These are phyloP conservation scores for Seriola aureovittata DNA, from an alignment of 2,113 vertebrate genomes.

Conservation along the genomic window DNA sequence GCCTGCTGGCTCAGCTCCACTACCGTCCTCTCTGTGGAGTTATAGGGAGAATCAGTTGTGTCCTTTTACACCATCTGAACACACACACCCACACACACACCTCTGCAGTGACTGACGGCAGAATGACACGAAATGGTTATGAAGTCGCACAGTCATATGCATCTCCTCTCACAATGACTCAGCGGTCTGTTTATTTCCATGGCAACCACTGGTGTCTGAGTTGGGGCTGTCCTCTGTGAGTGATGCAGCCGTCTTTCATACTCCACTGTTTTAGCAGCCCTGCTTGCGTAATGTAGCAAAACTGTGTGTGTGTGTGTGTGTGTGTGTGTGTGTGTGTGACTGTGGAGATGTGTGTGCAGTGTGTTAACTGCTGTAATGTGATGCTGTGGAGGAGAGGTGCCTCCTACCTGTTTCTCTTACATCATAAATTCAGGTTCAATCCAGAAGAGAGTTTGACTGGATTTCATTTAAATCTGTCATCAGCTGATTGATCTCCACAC, in stretches of 20 bases:
- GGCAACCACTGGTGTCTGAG: constrained; percentile 55
- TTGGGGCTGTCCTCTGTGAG: neutral
- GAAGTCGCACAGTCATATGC: neutral
- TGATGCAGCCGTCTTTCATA: neutral
- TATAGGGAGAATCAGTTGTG: neutral
- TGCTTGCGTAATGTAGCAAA: too few relatives aligned
- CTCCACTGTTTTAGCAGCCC: neutral
- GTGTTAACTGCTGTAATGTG: constrained; percentile 30
- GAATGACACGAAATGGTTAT: constrained; percentile 2
- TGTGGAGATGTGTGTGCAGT: neutral
- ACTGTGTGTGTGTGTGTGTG: neutral
- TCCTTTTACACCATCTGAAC: neutral
- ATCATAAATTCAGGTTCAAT: neutral
- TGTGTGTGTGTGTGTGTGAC: constrained; percentile 4
- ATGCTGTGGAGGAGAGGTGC: constrained; percentile 47
- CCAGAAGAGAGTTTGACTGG: neutral
- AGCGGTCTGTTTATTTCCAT: constrained; percentile 62
- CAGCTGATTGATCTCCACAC: neutral
- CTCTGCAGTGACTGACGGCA: neutral
- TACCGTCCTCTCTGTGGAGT: neutral
- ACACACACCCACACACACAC: constrained; percentile 5
- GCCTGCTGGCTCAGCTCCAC: neutral
- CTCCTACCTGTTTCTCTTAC: neutral
- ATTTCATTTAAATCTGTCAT: neutral
- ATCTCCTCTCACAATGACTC: constrained; percentile 44